phyloP scores from a whole-genome alignment of 2,113 vertebrate genomes.

The Balaeniceps rex region DNA sequence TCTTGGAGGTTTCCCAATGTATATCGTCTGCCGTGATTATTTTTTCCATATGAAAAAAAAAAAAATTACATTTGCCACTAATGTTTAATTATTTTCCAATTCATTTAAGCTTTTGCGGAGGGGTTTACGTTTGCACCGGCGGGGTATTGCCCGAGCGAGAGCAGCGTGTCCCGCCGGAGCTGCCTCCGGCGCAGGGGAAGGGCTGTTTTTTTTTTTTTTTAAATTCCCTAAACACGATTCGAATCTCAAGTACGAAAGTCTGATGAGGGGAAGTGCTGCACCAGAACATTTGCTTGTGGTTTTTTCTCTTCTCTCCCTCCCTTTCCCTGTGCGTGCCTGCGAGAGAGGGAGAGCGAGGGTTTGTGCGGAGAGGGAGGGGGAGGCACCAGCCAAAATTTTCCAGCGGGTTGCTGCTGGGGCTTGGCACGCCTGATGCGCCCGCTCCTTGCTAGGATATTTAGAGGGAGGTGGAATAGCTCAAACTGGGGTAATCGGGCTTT shows the following conservation, averaged over 20 bases:
- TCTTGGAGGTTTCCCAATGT: conserved; percentile 36
- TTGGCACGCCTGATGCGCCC: fast-evolving
- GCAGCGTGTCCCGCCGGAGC: not conserved
- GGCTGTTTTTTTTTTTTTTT: not conserved
- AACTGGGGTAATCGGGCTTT: not conserved
- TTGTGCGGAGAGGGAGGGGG: not conserved
- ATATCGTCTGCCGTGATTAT: not conserved
- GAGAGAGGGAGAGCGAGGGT: not conserved
- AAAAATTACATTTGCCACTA: not conserved
- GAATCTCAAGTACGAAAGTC: not conserved
- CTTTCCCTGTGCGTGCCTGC: conserved; percentile 17
- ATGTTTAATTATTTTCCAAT: not conserved
- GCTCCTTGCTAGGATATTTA: not conserved
- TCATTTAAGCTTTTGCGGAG: not conserved
- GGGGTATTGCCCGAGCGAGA: not conserved
- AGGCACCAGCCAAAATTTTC: conserved; percentile 18
- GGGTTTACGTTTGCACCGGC: not conserved
- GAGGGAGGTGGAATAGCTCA: not conserved
- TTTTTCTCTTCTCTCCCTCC: conserved; percentile 20
- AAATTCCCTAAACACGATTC: not conserved
- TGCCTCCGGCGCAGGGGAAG: not conserved
- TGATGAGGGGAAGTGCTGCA: conserved; percentile 13
- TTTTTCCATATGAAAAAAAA: not conserved
- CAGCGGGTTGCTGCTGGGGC: not conserved
- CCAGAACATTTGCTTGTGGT: conserved; percentile 48